phyloP scores from a whole-genome alignment of 2,113 vertebrate species.

The Scomber japonicus region DNA sequence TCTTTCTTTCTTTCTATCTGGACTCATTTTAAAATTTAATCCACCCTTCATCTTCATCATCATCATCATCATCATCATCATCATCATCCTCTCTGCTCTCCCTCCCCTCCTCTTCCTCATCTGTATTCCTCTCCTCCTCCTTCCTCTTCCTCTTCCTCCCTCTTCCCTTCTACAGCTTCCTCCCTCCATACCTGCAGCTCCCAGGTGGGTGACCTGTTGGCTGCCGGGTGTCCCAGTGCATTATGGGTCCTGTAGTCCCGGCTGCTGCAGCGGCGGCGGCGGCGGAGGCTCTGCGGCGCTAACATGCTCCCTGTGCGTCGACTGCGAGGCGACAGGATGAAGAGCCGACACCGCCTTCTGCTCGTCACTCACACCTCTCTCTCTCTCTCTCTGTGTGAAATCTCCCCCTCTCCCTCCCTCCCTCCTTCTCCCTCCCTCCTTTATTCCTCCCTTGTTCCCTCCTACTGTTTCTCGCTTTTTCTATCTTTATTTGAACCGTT shows the following conservation, averaged over 20 bases:
- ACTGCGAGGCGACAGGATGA: constrained; percentile 43
- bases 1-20: background rate
- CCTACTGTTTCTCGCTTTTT: constrained; percentile 42
- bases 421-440: constrained; percentile 4
- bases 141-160: too few relatives aligned
- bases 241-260: constrained; percentile 75
- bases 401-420: background rate
- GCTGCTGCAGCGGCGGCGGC: constrained; percentile 55
- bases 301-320: constrained; percentile 72
- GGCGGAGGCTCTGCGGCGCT: constrained; percentile 66
- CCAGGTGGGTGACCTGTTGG: constrained; percentile 66
- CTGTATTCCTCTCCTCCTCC: too few relatives aligned
- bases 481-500: constrained; percentile 65
- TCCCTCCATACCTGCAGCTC: constrained; percentile 74
- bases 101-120: background rate
- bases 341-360: constrained; percentile 42
- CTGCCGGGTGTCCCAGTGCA: constrained; percentile 63
- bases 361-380: constrained; percentile 43
- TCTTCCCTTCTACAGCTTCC: background rate
- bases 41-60: background rate
- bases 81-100: too few relatives aligned
- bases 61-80: too few relatives aligned
- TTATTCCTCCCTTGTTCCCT: background rate
- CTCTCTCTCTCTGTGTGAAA: constrained; percentile 15
- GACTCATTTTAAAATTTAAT: too few relatives aligned